Evolutionary conservation across 1,140 invertebrate species (phyloP).

Genomic region (Cydia pomonella): DNA sequence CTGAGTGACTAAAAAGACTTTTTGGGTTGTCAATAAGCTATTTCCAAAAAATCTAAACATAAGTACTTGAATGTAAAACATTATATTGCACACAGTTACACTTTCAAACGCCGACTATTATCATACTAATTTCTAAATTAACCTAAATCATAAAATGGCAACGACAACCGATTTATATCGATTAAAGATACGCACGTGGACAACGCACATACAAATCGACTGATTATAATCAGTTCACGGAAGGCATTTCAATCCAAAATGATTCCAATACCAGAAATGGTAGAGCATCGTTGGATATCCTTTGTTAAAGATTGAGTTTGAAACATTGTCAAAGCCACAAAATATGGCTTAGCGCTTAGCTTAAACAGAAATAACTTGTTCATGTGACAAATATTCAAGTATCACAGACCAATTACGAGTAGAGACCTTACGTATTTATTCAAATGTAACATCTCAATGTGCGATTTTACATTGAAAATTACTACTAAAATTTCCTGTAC

Average conservation of each 20-base stretch:
- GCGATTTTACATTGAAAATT: not conserved
- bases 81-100: conserved; percentile 49
- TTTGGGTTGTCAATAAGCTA: not conserved
- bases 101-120: conserved; percentile 62
- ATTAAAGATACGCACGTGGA: conserved; percentile 6
- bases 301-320: not conserved
- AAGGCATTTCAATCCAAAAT: conserved; percentile 31
- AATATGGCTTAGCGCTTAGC: not conserved
- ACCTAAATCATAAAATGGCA: conserved; percentile 66
- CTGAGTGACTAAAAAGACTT: not conserved
- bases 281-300: not conserved
- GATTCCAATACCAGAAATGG: conserved; percentile 1
- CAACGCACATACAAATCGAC: conserved; percentile 43
- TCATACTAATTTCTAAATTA: conserved; percentile 51
- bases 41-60: not conserved
- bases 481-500: not conserved
- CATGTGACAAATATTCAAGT: conserved; percentile 16
- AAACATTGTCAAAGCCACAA: not conserved
- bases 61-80: not conserved
- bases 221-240: conserved; percentile 41
- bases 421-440: not conserved
- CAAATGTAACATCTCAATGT: not conserved
- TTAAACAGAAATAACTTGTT: conserved; percentile 38
- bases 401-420: conserved; percentile 29
- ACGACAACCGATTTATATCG: conserved; percentile 37